Evolutionary conservation across 2,113 vertebrate genomes (phyloP).

Genomic region (Copsychus sechellarum): DNA sequence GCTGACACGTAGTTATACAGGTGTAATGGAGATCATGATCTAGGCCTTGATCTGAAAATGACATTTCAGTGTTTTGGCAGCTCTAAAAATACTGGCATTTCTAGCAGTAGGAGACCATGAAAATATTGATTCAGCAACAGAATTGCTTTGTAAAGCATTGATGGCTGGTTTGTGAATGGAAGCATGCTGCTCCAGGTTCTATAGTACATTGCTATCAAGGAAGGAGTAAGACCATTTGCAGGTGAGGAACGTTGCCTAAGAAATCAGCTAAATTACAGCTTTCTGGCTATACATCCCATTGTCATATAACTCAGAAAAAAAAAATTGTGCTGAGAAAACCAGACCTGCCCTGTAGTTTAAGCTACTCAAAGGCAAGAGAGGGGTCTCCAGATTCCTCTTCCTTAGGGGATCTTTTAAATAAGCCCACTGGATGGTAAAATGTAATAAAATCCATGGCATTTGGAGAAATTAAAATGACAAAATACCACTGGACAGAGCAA

Average conservation of each 20-base stretch:
- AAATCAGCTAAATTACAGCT: neutral
- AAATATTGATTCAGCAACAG: conserved; percentile 61
- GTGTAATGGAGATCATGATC: neutral
- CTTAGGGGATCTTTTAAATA: conserved; percentile 48
- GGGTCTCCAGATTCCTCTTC: neutral
- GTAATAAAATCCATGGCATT: conserved; percentile 52
- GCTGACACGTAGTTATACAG: neutral
- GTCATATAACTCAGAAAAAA: conserved; percentile 32
- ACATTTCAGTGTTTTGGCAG: conserved; percentile 17
- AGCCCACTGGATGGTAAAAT: conserved; percentile 56
- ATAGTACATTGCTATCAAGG: conserved; percentile 47
- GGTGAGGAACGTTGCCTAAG: neutral
- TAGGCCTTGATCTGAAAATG: conserved; percentile 42
- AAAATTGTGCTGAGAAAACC: neutral
- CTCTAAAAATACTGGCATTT: conserved; percentile 49
- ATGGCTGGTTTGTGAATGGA: conserved; percentile 42
- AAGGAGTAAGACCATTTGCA: conserved; percentile 8
- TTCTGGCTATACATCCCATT: neutral
- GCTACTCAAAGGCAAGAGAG: conserved; percentile 6
- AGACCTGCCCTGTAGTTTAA: conserved; percentile 26
- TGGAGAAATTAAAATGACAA: conserved; percentile 70
- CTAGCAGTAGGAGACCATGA: conserved; percentile 43
- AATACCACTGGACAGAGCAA: conserved; percentile 46
- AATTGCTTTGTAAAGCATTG: conserved; percentile 47
- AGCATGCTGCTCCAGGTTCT: conserved; percentile 21